Percentiles rank a stretch among this genome's conserved stretches.
These are phyloP conservation scores for Drosophila funebris DNA, from an alignment of 1,140 invertebrate species.

Conservation along the genomic window DNA sequence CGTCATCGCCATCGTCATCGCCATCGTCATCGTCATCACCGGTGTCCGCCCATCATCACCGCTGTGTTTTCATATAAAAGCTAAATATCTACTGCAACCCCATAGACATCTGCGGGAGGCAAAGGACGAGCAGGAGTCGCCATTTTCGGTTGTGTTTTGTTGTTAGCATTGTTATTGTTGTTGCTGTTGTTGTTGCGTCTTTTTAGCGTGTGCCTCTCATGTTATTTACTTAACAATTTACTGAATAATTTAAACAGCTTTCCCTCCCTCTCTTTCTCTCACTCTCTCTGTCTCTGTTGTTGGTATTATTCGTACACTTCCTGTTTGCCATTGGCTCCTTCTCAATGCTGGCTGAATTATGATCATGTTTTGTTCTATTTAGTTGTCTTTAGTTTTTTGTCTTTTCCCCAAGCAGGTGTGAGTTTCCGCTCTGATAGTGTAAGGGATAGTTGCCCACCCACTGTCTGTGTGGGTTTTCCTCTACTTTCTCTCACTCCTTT, in stretches of 20 bases:
- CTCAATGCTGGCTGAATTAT: conserved; percentile 59
- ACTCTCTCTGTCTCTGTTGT: conserved; percentile 11
- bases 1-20: conserved; percentile 32
- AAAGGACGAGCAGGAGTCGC: not conserved
- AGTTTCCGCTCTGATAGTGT: conserved; percentile 9
- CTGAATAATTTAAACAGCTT: conserved; percentile 76
- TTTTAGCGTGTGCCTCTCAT: conserved; percentile 67
- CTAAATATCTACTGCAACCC: conserved; percentile 30
- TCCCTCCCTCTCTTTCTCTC: not conserved
- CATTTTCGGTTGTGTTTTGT: conserved; percentile 43
- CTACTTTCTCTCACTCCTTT: not conserved
- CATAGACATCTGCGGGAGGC: conserved; percentile 23
- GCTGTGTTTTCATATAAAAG: conserved; percentile 40
- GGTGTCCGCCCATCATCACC: conserved; percentile 38
- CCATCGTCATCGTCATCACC: conserved; percentile 33
- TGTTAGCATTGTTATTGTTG: conserved; percentile 28
- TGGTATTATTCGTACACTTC: conserved; percentile 44
- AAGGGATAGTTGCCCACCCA: conserved; percentile 55
- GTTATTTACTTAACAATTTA: conserved; percentile 82
- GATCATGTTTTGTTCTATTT: conserved; percentile 35
- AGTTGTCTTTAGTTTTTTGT: conserved; percentile 20
- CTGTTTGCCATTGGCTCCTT: conserved; percentile 40
- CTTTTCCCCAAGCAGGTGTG: conserved; percentile 7
- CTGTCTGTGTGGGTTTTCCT: not conserved
- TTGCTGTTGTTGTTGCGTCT: conserved; percentile 51